Percentiles rank a stretch among this genome's conserved stretches.
Evolutionary conservation across 2,888 invertebrate genomes (phyloP).

Genomic region (Scaptomyza parva): DNA sequence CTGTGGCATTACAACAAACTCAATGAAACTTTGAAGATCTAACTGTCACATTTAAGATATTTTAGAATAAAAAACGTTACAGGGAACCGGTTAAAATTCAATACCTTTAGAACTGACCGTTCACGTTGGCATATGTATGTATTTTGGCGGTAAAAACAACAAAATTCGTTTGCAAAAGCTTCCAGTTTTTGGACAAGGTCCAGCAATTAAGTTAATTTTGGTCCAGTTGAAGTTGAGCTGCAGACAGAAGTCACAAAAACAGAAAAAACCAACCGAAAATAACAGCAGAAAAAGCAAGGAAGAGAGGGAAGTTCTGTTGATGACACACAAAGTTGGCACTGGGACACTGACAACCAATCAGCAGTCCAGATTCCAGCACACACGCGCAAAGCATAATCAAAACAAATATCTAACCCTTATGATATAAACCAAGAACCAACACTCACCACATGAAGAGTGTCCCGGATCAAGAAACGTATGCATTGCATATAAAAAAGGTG

Average conservation of each 20-base stretch:
- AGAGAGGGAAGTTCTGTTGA: constrained; percentile 18
- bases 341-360: constrained; percentile 67
- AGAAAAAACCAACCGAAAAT: constrained; percentile 2
- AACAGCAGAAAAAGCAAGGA: constrained; percentile 8
- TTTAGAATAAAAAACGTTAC: constrained; percentile 45
- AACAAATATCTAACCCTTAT: constrained; percentile 46
- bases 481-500: constrained; percentile 1
- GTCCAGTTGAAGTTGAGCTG: constrained; percentile 53
- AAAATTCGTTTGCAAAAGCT: constrained; percentile 40
- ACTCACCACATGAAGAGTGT: constrained; percentile 34
- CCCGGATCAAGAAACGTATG: neutral
- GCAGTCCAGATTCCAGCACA: constrained; percentile 35
- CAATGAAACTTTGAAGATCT: constrained; percentile 19
- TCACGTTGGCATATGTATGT: constrained; percentile 16
- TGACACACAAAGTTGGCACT: constrained; percentile 16
- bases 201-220: constrained; percentile 64
- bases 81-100: constrained; percentile 36
- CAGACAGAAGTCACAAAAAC: constrained; percentile 65
- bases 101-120: constrained; percentile 27
- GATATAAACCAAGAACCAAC: constrained; percentile 15
- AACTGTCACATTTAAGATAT: neutral
- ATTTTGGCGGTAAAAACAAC: constrained; percentile 51
- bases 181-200: constrained; percentile 56
- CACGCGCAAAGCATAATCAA: constrained; percentile 9
- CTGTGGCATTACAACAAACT: constrained; percentile 17